Percentiles rank a stretch among this genome's conserved stretches.
Conservation (phyloP, 2,113 vertebrate genomes). For the Loxodonta africana region DNA sequence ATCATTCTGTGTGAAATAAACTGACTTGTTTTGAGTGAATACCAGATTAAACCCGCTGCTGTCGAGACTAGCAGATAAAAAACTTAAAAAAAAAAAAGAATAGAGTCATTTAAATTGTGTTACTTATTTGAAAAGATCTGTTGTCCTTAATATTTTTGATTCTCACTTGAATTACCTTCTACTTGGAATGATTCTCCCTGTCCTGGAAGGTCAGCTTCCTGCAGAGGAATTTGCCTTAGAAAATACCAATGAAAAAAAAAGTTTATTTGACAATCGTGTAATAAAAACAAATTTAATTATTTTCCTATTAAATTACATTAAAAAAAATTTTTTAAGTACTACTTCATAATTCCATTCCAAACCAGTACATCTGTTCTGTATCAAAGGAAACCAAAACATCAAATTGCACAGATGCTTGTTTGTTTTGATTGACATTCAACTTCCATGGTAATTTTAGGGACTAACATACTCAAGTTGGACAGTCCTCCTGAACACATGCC, state of each 20-base stretch:
- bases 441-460: background rate
- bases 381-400: background rate
- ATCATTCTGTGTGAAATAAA: conserved; percentile 56
- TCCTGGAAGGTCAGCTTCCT: conserved; percentile 49
- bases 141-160: conserved; percentile 65
- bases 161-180: conserved; percentile 71
- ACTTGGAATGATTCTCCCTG: background rate
- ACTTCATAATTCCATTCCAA: conserved; percentile 52
- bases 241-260: conserved; percentile 77
- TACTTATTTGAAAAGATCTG: conserved; percentile 35
- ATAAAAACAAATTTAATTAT: conserved; percentile 55
- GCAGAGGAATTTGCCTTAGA: conserved; percentile 66
- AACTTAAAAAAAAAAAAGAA: conserved; percentile 38
- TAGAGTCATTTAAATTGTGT: conserved; percentile 20
- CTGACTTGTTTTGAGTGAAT: conserved; percentile 48
- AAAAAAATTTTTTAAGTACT: background rate
- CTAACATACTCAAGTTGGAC: background rate
- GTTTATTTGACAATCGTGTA: conserved; percentile 65
- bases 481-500: conserved; percentile 1
- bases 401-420: background rate
- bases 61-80: background rate
- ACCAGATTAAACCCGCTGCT: background rate
- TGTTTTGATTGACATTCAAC: background rate
- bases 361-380: background rate
- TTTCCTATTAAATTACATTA: background rate